A percentile compares a stretch with the other conserved stretches of the same genome.
phyloP scores from a whole-genome alignment of 2,797 vertebrate species.

The Rhynchonycteris naso region DNA sequence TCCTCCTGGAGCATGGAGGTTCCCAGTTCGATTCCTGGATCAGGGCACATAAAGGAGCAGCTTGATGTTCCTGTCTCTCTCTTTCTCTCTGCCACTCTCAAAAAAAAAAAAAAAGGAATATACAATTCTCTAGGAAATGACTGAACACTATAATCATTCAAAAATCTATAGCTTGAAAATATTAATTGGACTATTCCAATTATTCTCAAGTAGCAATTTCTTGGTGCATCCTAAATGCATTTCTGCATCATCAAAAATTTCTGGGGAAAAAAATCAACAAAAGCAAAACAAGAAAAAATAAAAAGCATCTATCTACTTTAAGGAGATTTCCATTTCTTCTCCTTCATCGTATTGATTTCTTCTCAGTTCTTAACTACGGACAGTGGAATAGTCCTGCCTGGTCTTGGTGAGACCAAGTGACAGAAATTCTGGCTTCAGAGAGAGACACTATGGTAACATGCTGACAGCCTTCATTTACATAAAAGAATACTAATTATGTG shows the following conservation, averaged over 20 bases:
- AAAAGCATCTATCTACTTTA: constrained; percentile 4
- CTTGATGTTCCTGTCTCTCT: too few species aligned
- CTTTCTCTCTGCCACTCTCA: too few species aligned
- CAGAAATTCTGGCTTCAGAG: constrained; percentile 80
- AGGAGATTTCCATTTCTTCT: constrained; percentile 35
- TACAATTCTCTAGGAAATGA: background rate
- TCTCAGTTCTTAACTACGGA: constrained; percentile 60
- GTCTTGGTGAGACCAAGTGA: constrained; percentile 78
- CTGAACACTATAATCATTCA: background rate
- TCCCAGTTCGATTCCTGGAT: too few species aligned
- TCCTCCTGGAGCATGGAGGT: too few species aligned
- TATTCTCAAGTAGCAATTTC: constrained; percentile 50
- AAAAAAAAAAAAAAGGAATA: background rate
- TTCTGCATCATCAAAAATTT: constrained; percentile 27
- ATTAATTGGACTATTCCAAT: background rate
- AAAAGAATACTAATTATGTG: constrained; percentile 88
- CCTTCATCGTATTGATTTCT: constrained; percentile 25
- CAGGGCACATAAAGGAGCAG: too few species aligned
- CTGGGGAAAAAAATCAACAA: background rate
- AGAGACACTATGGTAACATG: constrained; percentile 85
- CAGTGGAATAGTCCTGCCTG: constrained; percentile 63
- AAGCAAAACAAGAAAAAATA: constrained; percentile 58
- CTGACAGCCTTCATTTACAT: constrained; percentile 88
- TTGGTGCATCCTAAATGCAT: constrained; percentile 25
- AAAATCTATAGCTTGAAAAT: constrained; percentile 42